Evolutionary conservation across 1,140 invertebrate species (phyloP), one percentile per base, ranked within the genome.

Genomic region (Platyura marginata): DNA sequence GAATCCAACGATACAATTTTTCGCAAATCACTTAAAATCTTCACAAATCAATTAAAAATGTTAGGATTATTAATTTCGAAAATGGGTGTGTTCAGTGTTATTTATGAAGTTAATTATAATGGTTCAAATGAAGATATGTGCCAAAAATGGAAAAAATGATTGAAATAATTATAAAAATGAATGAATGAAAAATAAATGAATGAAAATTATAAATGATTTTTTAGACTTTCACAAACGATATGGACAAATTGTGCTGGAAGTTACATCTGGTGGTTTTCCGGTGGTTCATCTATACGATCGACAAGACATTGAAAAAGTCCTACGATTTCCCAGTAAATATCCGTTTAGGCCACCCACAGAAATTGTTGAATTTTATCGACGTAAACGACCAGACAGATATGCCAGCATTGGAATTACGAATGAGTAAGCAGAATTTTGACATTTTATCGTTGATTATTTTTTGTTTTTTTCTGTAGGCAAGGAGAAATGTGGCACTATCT

Each of bases 291-390:
- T 91, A n/a, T 79, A 77, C 40, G 74, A 78, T 21, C 66, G 74
- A n/a, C 55, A 64, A 1, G 82, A 87, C 52, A 77, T 91, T 45
- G 82, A 88, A 52, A 71, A 74, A 41, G 76, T 91, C 3, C 66
- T 87, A 13, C 73, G 73, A 42, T 70, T 72, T 22, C 69, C 68
- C 2, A 77, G 77, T 23, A 76, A 74, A 51, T 80, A 76, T 54
- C 87, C 89, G 0, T 68, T 81, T 45, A 67, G 90, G 21, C 83
- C 87, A 20, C 79, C 82, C 19, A 85, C 85, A 2, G 80, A 85
- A 59, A 79, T 87, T 40, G 75, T 86, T 32, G 74, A 77, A 8
- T 67, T 77, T 50, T 90, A 90, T 57, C 68, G 87, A 15, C 67
- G 62, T 22, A 72, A 69, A n/a, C 65, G 77, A 11, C 78, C 73